These are phyloP conservation scores for Sus cebifrons DNA, from an alignment of 2,797 vertebrate genomes.

Conservation along the genomic window DNA sequence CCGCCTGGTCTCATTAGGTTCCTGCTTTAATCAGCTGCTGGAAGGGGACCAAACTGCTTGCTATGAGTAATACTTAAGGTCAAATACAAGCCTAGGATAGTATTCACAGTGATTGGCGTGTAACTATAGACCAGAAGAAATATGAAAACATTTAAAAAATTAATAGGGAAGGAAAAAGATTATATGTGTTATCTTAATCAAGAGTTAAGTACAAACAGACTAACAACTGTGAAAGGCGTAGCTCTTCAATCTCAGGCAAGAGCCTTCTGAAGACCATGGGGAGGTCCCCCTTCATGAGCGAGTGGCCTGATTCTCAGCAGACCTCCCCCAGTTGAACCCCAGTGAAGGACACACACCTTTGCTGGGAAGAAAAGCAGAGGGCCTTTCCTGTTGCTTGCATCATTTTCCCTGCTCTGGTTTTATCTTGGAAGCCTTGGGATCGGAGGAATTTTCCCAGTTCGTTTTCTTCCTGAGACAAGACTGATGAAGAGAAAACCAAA, in stretches of 20 bases:
- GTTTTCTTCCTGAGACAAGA: constrained; percentile 98
- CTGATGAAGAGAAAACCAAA: constrained; percentile 90
- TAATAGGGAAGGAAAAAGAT: background rate
- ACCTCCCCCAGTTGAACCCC: background rate
- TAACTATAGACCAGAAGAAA: background rate
- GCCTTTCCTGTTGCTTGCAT: constrained; percentile 99
- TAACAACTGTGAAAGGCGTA: background rate
- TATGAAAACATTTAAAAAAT: background rate
- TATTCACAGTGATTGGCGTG: background rate
- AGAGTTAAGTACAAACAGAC: background rate
- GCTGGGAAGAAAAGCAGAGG: constrained; percentile 99
- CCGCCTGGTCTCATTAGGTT: constrained; percentile 37
- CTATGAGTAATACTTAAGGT: background rate
- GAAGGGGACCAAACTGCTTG: background rate
- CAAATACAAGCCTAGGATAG: constrained; percentile 3
- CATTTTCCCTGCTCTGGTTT: constrained; percentile 98
- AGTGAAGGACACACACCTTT: constrained; percentile 92
- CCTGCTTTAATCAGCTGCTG: constrained; percentile 62
- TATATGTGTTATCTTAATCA: background rate
- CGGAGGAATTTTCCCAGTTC: constrained; percentile 98
- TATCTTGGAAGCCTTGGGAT: constrained; percentile 97
- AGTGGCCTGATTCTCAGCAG: background rate
- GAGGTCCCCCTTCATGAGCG: background rate
- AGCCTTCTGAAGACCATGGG: background rate
- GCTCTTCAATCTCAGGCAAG: background rate